These are phyloP conservation scores for Tachystola acroxantha DNA, from an alignment of 2,888 invertebrate species.

Conservation along the genomic window DNA sequence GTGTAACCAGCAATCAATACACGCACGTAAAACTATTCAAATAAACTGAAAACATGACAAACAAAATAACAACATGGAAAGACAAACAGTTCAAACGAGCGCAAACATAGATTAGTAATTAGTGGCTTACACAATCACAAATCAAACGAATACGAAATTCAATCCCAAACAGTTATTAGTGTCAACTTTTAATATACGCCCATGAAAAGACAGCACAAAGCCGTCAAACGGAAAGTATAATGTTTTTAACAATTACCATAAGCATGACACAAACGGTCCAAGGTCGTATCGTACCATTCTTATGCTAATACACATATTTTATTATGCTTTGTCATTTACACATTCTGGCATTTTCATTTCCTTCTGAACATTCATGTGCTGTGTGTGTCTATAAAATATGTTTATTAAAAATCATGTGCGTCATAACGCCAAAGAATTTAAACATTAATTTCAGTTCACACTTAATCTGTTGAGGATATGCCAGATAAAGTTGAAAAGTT, in stretches of 20 bases:
- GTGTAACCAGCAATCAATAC: too few relatives aligned
- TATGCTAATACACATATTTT: conserved; percentile 39
- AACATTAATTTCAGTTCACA: too few relatives aligned
- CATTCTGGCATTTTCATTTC: conserved; percentile 30
- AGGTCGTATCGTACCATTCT: conserved; percentile 38
- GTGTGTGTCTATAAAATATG: too few relatives aligned
- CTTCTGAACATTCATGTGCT: conserved; percentile 35
- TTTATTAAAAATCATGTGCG: too few relatives aligned
- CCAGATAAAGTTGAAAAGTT: too few relatives aligned
- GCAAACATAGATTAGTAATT: conserved; percentile 28
- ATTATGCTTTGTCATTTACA: conserved; percentile 28
- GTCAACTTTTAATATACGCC: conserved; percentile 3
- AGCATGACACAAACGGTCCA: conserved; percentile 24
- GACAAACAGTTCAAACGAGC: conserved; percentile 14
- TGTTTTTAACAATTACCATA: conserved; percentile 27
- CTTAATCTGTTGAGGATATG: too few relatives aligned
- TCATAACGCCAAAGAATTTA: too few relatives aligned
- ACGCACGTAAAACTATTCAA: too few relatives aligned
- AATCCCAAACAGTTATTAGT: conserved; percentile 11
- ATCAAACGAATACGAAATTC: conserved; percentile 16
- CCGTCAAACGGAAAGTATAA: conserved; percentile 9
- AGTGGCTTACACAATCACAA: conserved; percentile 27
- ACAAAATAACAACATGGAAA: too few relatives aligned
- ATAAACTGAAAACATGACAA: too few relatives aligned
- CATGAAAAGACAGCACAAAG: conserved; percentile 1